These are phyloP conservation scores for Acridotheres tristis DNA, from an alignment of 2,797 vertebrate species.

Conservation along the genomic window DNA sequence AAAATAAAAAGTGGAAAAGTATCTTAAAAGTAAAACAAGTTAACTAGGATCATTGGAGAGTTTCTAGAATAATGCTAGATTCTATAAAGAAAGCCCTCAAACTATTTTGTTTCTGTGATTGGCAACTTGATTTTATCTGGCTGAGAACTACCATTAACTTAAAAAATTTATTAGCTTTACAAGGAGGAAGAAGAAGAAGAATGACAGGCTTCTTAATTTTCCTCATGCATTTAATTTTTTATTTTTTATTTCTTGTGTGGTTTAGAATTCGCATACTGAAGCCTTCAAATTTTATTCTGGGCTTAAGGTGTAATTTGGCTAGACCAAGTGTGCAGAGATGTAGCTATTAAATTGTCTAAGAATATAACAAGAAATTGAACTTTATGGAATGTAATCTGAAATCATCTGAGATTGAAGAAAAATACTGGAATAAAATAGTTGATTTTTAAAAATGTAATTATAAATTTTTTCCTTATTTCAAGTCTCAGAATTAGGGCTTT, in stretches of 20 bases:
- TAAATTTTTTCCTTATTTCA: background rate
- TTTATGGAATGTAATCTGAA: background rate
- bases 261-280: background rate
- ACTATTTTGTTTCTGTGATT: background rate
- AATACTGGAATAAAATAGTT: background rate
- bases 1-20: background rate
- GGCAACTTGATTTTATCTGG: background rate
- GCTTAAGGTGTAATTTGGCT: background rate
- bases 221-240: background rate
- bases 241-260: background rate
- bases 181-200: background rate
- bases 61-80: background rate
- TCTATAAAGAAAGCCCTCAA: background rate
- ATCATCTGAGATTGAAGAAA: background rate
- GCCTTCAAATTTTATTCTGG: background rate
- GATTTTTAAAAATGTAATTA: background rate
- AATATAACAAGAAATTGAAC: background rate
- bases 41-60: background rate
- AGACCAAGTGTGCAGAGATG: background rate
- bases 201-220: background rate
- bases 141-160: background rate
- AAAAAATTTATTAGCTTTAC: background rate
- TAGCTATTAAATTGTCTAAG: background rate
- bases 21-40: background rate
- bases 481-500: background rate